These are phyloP conservation scores for Sylvilagus floridanus DNA, from an alignment of 2,797 vertebrate genomes.

Conservation along the genomic window DNA sequence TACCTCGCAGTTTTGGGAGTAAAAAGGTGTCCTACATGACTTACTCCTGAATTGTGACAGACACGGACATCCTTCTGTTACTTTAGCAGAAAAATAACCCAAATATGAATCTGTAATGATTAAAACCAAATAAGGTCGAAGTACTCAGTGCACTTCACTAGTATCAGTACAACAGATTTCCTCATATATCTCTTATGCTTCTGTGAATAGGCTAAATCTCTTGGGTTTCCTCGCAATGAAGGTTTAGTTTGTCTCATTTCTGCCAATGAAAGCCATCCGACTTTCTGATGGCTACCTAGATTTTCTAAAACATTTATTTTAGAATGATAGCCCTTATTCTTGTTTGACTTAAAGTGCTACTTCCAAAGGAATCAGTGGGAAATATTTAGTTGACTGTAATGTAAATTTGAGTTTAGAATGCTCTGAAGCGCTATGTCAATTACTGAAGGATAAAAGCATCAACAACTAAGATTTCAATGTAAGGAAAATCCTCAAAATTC, in stretches of 20 bases:
- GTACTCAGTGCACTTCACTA: conserved; percentile 45
- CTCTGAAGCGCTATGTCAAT: background rate
- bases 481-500: conserved; percentile 15
- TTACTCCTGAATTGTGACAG: conserved; percentile 78
- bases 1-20: conserved; percentile 56
- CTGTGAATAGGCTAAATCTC: conserved; percentile 67
- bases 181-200: conserved; percentile 76
- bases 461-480: background rate
- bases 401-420: conserved; percentile 5
- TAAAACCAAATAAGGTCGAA: conserved; percentile 73
- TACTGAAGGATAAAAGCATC: background rate
- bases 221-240: conserved; percentile 77
- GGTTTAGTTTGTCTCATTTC: conserved; percentile 85
- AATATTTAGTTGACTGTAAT: background rate
- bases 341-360: background rate
- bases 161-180: conserved; percentile 77
- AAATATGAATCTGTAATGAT: conserved; percentile 73
- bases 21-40: conserved; percentile 68
- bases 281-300: conserved; percentile 68
- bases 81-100: conserved; percentile 59
- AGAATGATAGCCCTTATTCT: conserved; percentile 59
- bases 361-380: conserved; percentile 7
- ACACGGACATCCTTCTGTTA: conserved; percentile 73
- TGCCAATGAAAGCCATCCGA: conserved; percentile 48
- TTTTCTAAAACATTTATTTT: conserved; percentile 71